Base-by-base conservation (phyloP, 2,888 invertebrate species). In the Fabriciana adippe region DNA sequence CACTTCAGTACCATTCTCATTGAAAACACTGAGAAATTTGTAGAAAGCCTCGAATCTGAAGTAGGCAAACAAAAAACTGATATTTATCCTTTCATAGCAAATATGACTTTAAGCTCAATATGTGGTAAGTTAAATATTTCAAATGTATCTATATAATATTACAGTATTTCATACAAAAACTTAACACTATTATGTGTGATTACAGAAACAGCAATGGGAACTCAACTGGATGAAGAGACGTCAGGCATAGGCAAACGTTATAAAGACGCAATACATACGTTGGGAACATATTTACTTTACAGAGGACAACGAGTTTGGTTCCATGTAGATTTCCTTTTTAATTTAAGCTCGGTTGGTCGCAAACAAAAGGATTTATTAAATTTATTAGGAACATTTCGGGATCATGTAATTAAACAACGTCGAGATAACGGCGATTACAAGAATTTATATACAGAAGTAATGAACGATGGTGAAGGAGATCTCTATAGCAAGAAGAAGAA, bases 121-220 rank as follows among this genome's bases (percentile, higher is more conserved):
- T 95, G 95, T 80, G 96, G 96, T 95, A 83, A 94, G 11, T 94
- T 94, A 6, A 60, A 31, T 66, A 3, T 88, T 94, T 15, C 53
- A 47, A 48, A 16, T 26, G 13, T 13, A 55, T 55, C 2, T 31
- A 15, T 15, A 5, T 26, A 26, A 55, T 31, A 6, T 6, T 6
- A 31, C 5, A 47, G 18, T 47, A 3, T 21, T 21, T 47, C 1
- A n/a, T 26, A 21, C 14, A 15, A 6, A 21, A 16, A 0, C 1
- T 14, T 1, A 18, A 47, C 8, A 51, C 16, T 16, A 8, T 2
- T n/a, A 3, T 15, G 45, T 21, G 15, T 11, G 31, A 5, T 75
- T 95, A 76, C 75, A 93, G 93, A 94, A 89, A 94, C 94, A 14
- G 95, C 96, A 1, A 95, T 97, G 95, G 97, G 97, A 1, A 93